Percentiles rank a stretch among this genome's conserved stretches.
phyloP scores from a whole-genome alignment of 2,888 invertebrate genomes.

The Conops quadrifasciatus region DNA sequence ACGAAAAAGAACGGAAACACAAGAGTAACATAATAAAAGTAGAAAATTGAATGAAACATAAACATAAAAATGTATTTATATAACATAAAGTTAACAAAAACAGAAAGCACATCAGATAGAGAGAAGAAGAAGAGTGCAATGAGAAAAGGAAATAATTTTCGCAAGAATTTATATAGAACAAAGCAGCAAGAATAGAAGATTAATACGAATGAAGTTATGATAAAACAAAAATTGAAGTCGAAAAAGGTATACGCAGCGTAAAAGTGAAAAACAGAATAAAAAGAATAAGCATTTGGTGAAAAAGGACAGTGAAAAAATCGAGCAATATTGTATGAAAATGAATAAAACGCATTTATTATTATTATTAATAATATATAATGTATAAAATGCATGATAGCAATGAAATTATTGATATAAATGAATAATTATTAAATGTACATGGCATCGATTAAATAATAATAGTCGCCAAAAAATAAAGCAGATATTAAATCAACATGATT shows the following conservation, averaged over 20 bases:
- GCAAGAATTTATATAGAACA: background rate
- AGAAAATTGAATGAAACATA: slow-evolving; percentile 37
- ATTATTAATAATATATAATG: background rate
- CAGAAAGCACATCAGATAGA: slow-evolving; percentile 24
- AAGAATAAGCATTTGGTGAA: background rate
- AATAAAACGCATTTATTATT: too few relatives aligned
- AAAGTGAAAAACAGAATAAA: slow-evolving; percentile 11
- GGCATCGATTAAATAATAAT: background rate
- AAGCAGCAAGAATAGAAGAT: slow-evolving; percentile 7
- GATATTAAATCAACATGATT: background rate
- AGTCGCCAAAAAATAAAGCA: slow-evolving; percentile 4
- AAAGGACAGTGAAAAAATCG: background rate
- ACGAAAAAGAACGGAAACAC: slow-evolving; percentile 20
- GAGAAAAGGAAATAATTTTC: slow-evolving; percentile 32
- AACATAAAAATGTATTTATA: slow-evolving; percentile 34
- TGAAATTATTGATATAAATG: slow-evolving; percentile 14
- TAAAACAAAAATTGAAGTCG: slow-evolving; percentile 20
- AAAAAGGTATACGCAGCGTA: slow-evolving; percentile 7
- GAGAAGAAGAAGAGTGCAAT: slow-evolving; percentile 24
- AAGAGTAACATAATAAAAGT: slow-evolving; percentile 34
- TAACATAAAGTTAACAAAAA: slow-evolving; percentile 34
- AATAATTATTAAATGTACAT: slow-evolving; percentile 8
- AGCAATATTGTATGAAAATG: slow-evolving; percentile 9
- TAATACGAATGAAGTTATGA: slow-evolving; percentile 3
- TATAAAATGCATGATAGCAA: slow-evolving; percentile 1